A percentile compares a stretch with the other conserved stretches of the same genome.
Evolutionary conservation across 1,140 invertebrate species (phyloP).

Genomic region (Polypedilum pembai): DNA sequence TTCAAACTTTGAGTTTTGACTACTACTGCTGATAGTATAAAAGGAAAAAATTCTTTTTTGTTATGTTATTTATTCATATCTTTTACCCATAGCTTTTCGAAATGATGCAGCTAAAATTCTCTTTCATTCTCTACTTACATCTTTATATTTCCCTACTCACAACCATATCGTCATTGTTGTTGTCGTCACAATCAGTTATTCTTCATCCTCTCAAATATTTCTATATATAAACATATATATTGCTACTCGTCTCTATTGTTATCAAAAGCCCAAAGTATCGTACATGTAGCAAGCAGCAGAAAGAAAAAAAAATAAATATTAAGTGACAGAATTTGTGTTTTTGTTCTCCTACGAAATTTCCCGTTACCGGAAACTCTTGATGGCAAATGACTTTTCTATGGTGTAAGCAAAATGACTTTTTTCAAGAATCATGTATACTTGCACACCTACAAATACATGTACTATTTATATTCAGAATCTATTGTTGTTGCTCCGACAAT

Average conservation of each 20-base stretch:
- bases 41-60: not conserved
- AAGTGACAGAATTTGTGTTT: slow-evolving; percentile 25
- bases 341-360: slow-evolving; percentile 14
- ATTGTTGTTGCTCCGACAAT: not conserved
- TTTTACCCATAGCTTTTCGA: not conserved
- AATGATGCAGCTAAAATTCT: not conserved
- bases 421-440: not conserved
- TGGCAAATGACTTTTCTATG: slow-evolving; percentile 15
- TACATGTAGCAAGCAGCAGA: not conserved
- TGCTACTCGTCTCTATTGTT: no score
- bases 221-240: not conserved
- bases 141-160: not conserved
- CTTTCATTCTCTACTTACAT: no score
- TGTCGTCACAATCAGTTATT: not conserved
- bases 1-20: no score
- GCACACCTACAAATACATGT: not conserved
- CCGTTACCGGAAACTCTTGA: not conserved
- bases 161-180: not conserved
- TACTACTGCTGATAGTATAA: no score
- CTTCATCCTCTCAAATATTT: not conserved
- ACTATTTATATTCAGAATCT: not conserved
- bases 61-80: not conserved
- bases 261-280: no score
- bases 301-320: not conserved
- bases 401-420: slow-evolving; percentile 8